phyloP scores from a whole-genome alignment of 2,113 vertebrate genomes.

The Thermophis baileyi region DNA sequence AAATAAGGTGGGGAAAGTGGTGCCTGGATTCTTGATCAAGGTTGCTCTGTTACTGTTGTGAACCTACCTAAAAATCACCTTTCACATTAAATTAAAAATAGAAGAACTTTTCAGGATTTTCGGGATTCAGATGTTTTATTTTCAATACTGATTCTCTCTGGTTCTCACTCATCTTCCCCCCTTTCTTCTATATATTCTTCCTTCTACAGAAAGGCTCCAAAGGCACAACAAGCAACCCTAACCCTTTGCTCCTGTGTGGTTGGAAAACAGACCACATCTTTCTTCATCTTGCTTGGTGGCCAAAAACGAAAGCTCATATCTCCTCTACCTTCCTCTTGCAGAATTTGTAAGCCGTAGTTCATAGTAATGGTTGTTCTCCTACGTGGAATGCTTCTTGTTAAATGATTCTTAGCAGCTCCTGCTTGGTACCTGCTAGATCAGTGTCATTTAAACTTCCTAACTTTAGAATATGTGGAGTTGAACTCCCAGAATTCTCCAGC shows the following conservation, averaged over 20 bases:
- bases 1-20: neutral
- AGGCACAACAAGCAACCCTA: neutral
- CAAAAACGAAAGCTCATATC: too few relatives aligned
- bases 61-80: neutral
- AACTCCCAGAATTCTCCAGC: neutral
- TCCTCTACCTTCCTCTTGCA: neutral
- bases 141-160: neutral
- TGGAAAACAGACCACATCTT: neutral
- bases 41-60: neutral
- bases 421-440: neutral
- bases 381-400: neutral
- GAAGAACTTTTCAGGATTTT: neutral
- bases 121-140: neutral
- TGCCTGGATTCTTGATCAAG: neutral
- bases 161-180: neutral
- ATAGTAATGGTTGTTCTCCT: neutral
- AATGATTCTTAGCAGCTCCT: neutral
- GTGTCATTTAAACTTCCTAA: neutral
- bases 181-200: neutral
- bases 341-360: neutral
- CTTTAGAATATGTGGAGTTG: neutral
- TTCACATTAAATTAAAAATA: neutral
- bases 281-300: neutral
- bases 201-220: neutral
- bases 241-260: neutral